Evolutionary conservation across 2,113 vertebrate species (phyloP), one percentile per base, ranked within the genome.

Genomic region (Rattus rattus): DNA sequence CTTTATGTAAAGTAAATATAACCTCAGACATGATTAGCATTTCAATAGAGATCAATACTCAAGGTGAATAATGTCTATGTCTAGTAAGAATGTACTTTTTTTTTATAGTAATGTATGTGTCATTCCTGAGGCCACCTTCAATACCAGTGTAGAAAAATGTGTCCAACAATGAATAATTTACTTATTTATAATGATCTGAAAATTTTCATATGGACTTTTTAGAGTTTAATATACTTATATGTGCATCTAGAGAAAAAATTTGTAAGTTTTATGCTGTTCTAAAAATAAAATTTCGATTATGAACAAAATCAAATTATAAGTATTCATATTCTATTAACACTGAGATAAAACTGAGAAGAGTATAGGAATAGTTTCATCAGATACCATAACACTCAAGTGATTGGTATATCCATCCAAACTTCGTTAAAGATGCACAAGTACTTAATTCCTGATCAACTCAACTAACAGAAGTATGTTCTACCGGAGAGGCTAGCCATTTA

Each of bases 231-330:
- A 94, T 67, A 94, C 97, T 97, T 88, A 97, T 96, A 98, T 90
- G 96, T 95, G 93, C 90, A 97, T 96, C 96, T 96, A 3, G 20
- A 97, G 96, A 98, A 98, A 97, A 95, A 70, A 96, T 98, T 98
- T 97, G 98, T 98, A 97, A 98, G 85, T 96, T 98, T 98, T 98
- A 98, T 98, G 98, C 98, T 98, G 97, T 98, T 98, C 61, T 84
- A 98, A 87, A 96, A 98, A 93, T 98, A 97, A 95, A 97, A 97
- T 98, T 98, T 97, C 94, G 85, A 84, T 97, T 97, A 98, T 98
- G 97, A 98, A 98, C 94, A 98, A 96, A 97, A 98, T 98, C 98
- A 95, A 98, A 98, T 98, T 98, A 94, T 96, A 98, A 98, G 98
- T 98, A 94, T 9, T 98, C 97, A 98, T 98, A 76, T 95, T 98